Conservation (phyloP, 2,113 vertebrate species). For the Telmatochromis sp. region DNA sequence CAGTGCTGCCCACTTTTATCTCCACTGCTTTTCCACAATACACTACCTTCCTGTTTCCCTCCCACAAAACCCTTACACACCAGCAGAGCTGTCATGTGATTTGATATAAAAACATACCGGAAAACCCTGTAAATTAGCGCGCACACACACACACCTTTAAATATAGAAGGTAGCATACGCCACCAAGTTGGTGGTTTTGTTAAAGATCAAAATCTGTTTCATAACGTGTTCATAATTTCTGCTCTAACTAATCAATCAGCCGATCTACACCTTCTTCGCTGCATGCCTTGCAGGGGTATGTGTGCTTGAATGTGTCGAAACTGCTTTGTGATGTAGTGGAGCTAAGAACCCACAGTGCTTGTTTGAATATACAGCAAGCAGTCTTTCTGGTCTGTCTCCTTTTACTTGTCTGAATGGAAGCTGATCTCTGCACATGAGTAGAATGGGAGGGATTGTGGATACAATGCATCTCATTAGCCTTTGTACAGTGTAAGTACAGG, state of each 20-base stretch:
- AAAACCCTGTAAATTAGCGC: not conserved
- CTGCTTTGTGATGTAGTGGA: not conserved
- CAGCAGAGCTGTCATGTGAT: not conserved
- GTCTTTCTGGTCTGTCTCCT: not conserved
- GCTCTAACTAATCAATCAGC: not conserved
- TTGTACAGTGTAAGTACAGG: not conserved
- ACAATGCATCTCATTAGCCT: not conserved
- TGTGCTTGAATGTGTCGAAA: not conserved
- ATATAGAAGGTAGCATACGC: not conserved
- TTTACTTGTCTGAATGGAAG: not conserved
- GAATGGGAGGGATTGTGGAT: not conserved
- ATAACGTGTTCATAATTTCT: constrained; percentile 5
- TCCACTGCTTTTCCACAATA: not conserved
- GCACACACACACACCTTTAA: not conserved
- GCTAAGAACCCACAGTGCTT: not conserved
- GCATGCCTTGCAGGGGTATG: not conserved
- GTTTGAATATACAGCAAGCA: not conserved
- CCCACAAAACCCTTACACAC: not conserved
- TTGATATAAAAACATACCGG: not conserved
- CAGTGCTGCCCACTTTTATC: constrained; percentile 41
- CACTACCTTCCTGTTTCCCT: constrained; percentile 33
- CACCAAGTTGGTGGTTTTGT: not conserved
- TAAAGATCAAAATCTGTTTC: not conserved
- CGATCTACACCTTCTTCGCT: not conserved
- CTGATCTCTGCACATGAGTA: not conserved